Evolutionary conservation across 2,888 invertebrate genomes (phyloP), one percentile per base, ranked within the genome.

Genomic region (Acanthosoma haemorrhoidale): DNA sequence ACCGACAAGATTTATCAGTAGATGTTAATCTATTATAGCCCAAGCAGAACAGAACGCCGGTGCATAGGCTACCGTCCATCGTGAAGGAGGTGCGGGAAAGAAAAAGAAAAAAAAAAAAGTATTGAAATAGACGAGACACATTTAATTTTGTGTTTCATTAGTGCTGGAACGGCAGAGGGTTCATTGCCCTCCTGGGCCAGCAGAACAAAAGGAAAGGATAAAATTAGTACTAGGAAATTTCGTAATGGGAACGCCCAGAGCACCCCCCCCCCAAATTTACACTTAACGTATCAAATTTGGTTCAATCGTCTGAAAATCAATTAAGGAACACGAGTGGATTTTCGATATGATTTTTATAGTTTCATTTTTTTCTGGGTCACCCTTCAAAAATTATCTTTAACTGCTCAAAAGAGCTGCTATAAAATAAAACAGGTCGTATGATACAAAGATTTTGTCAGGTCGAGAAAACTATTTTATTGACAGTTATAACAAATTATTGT

Each of bases 71-170:
- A n/a, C n/a, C n/a, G n/a, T n/a, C n/a, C n/a, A n/a, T n/a, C n/a
- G n/a, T n/a, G n/a, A n/a, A n/a, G n/a, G n/a, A 51, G 51, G 51
- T 51, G 25, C n/a, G 51, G 51, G 21, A 25, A 25, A 13, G 51
- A 51, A n/a, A 13, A 43, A 43, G 21, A 51, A 51, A 51, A 25
- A 25, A n/a, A 25, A 4, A 21, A 4, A 51, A 25, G 51, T 5
- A 25, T 25, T 21, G 25, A 51, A 51, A 51, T 51, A 51, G 51
- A 51, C 25, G 51, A 51, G 51, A 25, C 51, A 25, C 25, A 25
- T 51, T 51, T 51, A 51, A 51, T 51, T 51, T 51, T 51, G 51
- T 51, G 51, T 51, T 51, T 51, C 51, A 51, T 51, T 51, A 4
- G 51, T 25, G 25, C 51, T 51, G 51, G 51, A 51, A 25, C 25